These are phyloP conservation scores for Poliocrania exsul DNA, from an alignment of 2,797 vertebrate species.

Conservation along the genomic window DNA sequence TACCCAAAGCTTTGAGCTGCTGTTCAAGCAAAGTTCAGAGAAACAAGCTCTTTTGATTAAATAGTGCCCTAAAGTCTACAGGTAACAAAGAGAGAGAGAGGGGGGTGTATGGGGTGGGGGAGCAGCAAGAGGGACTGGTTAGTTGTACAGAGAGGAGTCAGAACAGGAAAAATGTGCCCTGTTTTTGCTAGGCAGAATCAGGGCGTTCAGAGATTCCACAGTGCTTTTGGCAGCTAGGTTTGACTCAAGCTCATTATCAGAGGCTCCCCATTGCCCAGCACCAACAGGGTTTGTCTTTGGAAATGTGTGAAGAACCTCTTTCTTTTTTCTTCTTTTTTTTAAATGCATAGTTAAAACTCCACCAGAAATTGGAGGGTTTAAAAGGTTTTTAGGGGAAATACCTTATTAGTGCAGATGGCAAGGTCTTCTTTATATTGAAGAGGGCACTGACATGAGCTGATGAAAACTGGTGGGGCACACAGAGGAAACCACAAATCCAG, in stretches of 20 bases:
- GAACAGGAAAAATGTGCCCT: not conserved
- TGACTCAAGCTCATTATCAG: not conserved
- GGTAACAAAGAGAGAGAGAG: not conserved
- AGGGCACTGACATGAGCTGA: not conserved
- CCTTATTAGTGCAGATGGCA: not conserved
- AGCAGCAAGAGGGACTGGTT: not conserved
- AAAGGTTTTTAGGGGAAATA: not conserved
- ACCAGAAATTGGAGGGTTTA: not conserved
- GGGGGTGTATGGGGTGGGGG: not conserved
- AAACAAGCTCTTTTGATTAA: slow-evolving; percentile 23
- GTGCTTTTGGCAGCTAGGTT: not conserved
- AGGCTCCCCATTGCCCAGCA: not conserved
- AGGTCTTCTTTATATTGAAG: not conserved
- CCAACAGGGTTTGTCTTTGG: not conserved
- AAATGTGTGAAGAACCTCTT: not conserved
- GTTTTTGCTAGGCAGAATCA: not conserved
- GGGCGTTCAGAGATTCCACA: not conserved
- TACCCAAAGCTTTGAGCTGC: not conserved
- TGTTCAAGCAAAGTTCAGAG: slow-evolving; percentile 17
- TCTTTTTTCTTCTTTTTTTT: not conserved
- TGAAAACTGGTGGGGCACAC: not conserved
- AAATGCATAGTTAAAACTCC: not conserved
- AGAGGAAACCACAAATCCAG: not conserved
- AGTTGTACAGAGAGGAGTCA: not conserved
- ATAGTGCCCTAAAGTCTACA: not conserved